A percentile compares a stretch with the other conserved stretches of the same genome.
These are phyloP conservation scores for Stenopsyche tienmushanensis DNA, from an alignment of 1,140 invertebrate genomes.

Conservation along the genomic window DNA sequence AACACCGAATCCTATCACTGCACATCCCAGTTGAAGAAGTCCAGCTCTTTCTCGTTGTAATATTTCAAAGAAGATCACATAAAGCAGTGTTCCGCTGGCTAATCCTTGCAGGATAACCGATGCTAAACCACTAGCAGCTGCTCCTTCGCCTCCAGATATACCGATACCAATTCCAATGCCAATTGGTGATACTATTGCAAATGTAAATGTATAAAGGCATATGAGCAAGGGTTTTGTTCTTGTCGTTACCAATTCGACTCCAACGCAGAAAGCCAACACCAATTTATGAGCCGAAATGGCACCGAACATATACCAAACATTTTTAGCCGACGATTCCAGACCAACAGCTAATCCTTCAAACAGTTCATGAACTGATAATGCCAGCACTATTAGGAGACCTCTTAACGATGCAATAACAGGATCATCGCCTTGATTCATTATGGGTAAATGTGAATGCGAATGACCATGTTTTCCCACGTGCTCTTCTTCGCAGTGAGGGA, in stretches of 20 bases:
- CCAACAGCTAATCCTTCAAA: conserved; percentile 92
- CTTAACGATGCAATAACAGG: conserved; percentile 67
- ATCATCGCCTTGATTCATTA: conserved; percentile 51
- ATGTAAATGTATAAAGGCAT: conserved; percentile 71
- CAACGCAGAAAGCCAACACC: conserved; percentile 85
- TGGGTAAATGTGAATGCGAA: conserved; percentile 53
- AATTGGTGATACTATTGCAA: conserved; percentile 77
- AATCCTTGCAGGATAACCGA: conserved; percentile 77
- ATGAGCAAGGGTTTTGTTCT: conserved; percentile 63
- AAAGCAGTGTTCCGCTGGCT: conserved; percentile 83
- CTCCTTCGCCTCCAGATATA: conserved; percentile 57
- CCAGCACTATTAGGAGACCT: conserved; percentile 78
- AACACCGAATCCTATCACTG: conserved; percentile 71
- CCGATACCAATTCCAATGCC: conserved; percentile 72
- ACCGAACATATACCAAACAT: conserved; percentile 81
- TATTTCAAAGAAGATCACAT: conserved; percentile 91
- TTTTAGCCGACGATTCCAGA: conserved; percentile 65
- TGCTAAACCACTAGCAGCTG: conserved; percentile 59
- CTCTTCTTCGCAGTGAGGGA: conserved; percentile 43
- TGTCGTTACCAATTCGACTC: conserved; percentile 72
- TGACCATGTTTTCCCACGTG: conserved; percentile 46
- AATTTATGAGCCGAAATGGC: conserved; percentile 88
- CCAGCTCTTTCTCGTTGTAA: conserved; percentile 75
- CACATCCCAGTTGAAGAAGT: conserved; percentile 67
- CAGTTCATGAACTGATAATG: conserved; percentile 86